These are phyloP conservation scores for Conus ventricosus DNA, from an alignment of 1,140 invertebrate genomes.

Conservation along the genomic window DNA sequence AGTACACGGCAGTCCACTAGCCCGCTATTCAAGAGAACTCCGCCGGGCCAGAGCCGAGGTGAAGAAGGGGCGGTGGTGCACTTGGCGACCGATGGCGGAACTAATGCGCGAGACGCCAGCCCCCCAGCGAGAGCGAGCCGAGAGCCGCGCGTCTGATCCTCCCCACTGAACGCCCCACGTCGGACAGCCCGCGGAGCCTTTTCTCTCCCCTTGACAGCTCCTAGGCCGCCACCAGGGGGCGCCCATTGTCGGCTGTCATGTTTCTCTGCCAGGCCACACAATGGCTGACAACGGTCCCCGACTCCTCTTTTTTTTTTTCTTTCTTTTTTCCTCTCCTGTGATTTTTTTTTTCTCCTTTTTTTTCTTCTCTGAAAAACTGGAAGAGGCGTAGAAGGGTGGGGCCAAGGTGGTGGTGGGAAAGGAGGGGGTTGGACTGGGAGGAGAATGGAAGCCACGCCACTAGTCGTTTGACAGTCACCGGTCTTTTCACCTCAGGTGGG, in stretches of 20 bases:
- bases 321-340: too few relatives aligned
- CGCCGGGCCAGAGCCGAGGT: too few relatives aligned
- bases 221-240: slow-evolving; percentile 7
- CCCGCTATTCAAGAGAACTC: too few relatives aligned
- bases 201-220: slow-evolving; percentile 20
- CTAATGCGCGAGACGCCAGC: slow-evolving; percentile 26
- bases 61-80: neutral
- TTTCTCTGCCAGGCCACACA: slow-evolving; percentile 24
- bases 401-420: too few relatives aligned
- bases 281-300: neutral
- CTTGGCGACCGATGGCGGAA: slow-evolving; percentile 22
- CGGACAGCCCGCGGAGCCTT: slow-evolving; percentile 11
- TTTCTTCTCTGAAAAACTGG: too few relatives aligned
- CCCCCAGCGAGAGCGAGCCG: slow-evolving; percentile 7
- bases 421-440: too few relatives aligned
- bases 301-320: neutral
- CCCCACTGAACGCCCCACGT: neutral
- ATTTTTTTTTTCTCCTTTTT: too few relatives aligned
- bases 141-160: neutral
- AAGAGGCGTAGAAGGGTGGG: too few relatives aligned
- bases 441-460: too few relatives aligned
- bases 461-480: too few relatives aligned
- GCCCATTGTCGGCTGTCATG: slow-evolving; percentile 23
- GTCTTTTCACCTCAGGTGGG: too few relatives aligned
- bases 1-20: too few relatives aligned